phyloP scores from a whole-genome alignment of 2,113 vertebrate species.

The Pluvialis apricaria region DNA sequence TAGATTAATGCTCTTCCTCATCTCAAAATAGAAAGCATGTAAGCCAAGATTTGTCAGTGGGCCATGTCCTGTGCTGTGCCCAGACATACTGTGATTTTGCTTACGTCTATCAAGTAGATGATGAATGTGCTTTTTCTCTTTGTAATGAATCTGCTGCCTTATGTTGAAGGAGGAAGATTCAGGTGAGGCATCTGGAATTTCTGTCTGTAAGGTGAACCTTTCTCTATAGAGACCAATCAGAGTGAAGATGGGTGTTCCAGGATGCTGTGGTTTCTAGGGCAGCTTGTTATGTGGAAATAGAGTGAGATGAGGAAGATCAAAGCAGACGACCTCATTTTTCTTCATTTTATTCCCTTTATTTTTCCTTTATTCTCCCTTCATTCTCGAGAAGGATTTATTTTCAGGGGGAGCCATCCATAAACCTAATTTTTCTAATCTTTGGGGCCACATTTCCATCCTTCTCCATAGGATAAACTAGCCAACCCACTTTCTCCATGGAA shows the following conservation, averaged over 20 bases:
- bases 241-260: not conserved
- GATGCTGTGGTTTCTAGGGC: not conserved
- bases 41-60: not conserved
- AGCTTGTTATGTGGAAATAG: not conserved
- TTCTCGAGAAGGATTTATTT: not conserved
- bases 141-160: not conserved
- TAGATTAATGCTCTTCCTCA: not conserved
- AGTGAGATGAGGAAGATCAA: not conserved
- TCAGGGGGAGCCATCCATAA: not conserved
- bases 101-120: not conserved
- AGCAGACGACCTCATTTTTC: not conserved
- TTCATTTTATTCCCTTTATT: not conserved
- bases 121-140: not conserved
- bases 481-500: not conserved
- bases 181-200: not conserved
- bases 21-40: not conserved
- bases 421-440: not conserved
- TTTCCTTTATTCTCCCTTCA: not conserved
- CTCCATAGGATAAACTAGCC: not conserved
- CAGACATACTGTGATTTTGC: not conserved
- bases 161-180: not conserved
- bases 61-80: not conserved
- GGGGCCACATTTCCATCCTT: not conserved
- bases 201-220: not conserved
- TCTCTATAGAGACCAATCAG: not conserved